These are phyloP conservation scores for Cantharis lateralis DNA, from an alignment of 2,888 invertebrate genomes.

Conservation along the genomic window DNA sequence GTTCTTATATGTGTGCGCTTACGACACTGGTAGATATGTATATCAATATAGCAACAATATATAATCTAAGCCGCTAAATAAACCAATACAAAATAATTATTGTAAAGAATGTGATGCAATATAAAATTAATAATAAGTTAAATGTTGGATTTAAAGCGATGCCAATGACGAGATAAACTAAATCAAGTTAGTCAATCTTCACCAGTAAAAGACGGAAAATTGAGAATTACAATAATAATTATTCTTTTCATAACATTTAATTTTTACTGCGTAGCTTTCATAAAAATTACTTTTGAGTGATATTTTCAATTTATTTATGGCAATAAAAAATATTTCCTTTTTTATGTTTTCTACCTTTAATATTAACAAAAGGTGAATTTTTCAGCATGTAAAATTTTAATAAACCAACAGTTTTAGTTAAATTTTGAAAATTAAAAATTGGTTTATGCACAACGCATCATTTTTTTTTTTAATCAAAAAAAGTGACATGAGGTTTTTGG, in stretches of 20 bases:
- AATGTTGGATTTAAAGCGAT: not conserved
- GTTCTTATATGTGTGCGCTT: not conserved
- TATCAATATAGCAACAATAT: not conserved
- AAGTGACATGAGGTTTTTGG: no score
- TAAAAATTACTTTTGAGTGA: not conserved
- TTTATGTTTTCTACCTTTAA: no score
- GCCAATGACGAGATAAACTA: not conserved
- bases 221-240: not conserved
- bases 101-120: not conserved
- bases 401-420: no score
- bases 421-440: no score
- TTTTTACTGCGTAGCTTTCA: not conserved
- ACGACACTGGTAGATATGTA: not conserved
- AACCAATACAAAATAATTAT: not conserved
- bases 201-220: not conserved
- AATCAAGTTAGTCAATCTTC: not conserved
- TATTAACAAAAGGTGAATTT: no score
- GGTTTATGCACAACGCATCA: no score
- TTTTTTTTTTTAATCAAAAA: no score
- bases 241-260: not conserved
- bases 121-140: not conserved
- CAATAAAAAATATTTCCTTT: no score
- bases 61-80: not conserved
- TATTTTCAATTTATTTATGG: no score
- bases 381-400: no score